Evolutionary conservation across 2,888 invertebrate species (phyloP).

Genomic region (Ganaspis brasiliensis): DNA sequence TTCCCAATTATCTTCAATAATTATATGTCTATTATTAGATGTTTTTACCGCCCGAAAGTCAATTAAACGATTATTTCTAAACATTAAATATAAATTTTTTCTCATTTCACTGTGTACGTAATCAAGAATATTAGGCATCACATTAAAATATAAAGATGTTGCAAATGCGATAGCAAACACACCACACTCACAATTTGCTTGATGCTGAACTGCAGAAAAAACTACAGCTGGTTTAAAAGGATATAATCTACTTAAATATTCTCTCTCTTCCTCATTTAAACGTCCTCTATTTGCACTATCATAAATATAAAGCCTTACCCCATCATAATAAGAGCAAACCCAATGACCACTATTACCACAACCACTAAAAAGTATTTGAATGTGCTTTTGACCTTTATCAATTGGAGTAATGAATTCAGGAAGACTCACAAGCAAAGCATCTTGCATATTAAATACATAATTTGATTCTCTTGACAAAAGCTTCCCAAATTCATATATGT

Average conservation of each 20-base stretch:
- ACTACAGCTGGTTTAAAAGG: background rate
- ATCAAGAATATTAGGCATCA: background rate
- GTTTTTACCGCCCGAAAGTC: background rate
- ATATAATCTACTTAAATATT: background rate
- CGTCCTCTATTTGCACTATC: background rate
- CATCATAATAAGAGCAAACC: background rate
- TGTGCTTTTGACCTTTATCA: background rate
- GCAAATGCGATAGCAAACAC: background rate
- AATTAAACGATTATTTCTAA: conserved; percentile 8
- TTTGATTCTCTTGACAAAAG: background rate
- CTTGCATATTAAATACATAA: background rate
- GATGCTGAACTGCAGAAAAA: background rate
- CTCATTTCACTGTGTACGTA: background rate
- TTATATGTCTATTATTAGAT: background rate
- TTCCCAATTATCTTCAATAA: background rate
- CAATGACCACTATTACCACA: background rate
- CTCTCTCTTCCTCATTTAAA: background rate
- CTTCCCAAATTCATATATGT: background rate
- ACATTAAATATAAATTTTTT: background rate
- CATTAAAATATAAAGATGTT: background rate
- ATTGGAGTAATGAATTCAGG: background rate
- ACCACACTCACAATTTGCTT: background rate
- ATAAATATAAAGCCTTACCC: background rate
- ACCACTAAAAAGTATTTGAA: conserved; percentile 7
- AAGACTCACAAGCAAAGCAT: background rate